Conservation (phyloP, 1,140 invertebrate genomes). For the Drosophila grimshawi region DNA sequence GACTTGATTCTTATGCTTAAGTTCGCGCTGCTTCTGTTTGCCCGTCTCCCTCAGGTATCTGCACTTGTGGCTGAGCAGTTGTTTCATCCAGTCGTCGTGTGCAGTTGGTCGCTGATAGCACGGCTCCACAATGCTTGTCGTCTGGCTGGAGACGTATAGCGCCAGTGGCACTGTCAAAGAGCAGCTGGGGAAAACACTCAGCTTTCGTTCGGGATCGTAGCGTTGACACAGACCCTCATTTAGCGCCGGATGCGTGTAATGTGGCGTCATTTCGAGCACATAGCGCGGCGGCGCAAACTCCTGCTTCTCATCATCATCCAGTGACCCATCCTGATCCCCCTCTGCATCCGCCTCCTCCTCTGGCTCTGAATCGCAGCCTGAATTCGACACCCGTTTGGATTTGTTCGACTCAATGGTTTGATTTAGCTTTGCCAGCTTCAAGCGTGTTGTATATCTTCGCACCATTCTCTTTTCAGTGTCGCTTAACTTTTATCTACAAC, state of each 20-base stretch:
- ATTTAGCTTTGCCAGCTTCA: constrained; percentile 24
- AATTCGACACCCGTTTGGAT: background rate
- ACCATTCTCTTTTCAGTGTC: constrained; percentile 35
- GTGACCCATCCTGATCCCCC: background rate
- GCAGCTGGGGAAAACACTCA: constrained; percentile 46
- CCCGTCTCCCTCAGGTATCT: background rate
- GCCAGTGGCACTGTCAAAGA: constrained; percentile 44
- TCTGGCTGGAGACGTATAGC: constrained; percentile 39
- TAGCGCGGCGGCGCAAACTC: background rate
- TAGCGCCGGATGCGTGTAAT: constrained; percentile 9
- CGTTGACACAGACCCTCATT: constrained; percentile 43
- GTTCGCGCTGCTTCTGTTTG: constrained; percentile 43
- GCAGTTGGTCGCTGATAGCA: constrained; percentile 28
- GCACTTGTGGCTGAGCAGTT: background rate
- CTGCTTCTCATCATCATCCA: background rate
- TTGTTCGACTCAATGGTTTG: background rate
- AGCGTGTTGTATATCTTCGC: constrained; percentile 29
- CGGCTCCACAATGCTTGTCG: constrained; percentile 50
- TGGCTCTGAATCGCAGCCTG: background rate
- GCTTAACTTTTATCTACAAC: background rate
- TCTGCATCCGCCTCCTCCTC: constrained; percentile 3
- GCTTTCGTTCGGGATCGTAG: background rate
- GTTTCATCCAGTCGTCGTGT: constrained; percentile 35
- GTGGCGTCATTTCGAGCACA: constrained; percentile 31
- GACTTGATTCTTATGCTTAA: constrained; percentile 26